Percentiles rank a stretch among this genome's conserved stretches.
Conservation (phyloP, 2,797 vertebrate genomes). For the Petrocephalus sullivani region DNA sequence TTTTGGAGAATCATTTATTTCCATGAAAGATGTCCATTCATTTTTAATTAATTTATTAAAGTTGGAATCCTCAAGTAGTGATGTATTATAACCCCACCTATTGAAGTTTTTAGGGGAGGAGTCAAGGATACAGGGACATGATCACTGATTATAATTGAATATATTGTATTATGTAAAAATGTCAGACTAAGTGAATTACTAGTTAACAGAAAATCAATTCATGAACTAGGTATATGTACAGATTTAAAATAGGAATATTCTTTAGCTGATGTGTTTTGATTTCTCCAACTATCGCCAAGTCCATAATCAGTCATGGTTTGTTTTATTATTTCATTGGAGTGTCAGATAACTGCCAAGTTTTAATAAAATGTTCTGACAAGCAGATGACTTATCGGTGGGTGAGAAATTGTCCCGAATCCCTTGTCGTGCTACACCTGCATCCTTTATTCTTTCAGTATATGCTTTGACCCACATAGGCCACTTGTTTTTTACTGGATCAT, state of each 20-base stretch:
- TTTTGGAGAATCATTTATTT: neutral
- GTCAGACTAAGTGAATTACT: neutral
- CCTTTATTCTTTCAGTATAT: neutral
- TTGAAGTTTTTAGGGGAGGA: neutral
- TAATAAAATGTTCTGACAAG: neutral
- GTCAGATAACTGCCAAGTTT: neutral
- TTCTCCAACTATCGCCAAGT: neutral
- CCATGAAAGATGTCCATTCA: neutral
- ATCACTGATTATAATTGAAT: neutral
- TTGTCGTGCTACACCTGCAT: neutral
- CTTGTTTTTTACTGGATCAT: constrained; percentile 4
- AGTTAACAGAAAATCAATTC: neutral
- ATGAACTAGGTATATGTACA: neutral
- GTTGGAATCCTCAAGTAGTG: neutral
- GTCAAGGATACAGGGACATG: neutral
- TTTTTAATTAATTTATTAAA: neutral
- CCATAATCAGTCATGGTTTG: neutral
- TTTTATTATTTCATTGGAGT: neutral
- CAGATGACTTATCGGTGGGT: neutral
- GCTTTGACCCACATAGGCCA: neutral
- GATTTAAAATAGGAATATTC: neutral
- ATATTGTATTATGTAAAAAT: neutral
- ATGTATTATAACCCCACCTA: neutral
- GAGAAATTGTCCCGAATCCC: neutral
- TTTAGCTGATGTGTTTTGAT: neutral